Evolutionary conservation across 2,888 invertebrate species (phyloP), one percentile per base, ranked within the genome.

Genomic region (Eupithecia subumbrata): DNA sequence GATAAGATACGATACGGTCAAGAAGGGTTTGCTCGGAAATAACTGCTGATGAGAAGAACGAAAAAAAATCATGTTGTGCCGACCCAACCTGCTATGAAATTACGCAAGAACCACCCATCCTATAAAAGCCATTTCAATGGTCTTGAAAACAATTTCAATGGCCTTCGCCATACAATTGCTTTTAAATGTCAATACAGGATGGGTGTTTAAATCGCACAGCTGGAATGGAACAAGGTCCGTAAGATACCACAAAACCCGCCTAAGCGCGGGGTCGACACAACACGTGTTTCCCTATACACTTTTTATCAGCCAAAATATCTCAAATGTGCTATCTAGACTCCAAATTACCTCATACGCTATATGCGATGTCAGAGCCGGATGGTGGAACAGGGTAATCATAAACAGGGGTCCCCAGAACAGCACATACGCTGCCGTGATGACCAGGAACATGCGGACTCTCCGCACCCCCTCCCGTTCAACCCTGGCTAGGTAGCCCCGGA

Each of bases 371-470:
- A 97, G 95, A 70, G 96, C 94, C 5, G 97, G 97, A 87, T 97
- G 97, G 88, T 97, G 97, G 73, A 97, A 95, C 79, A 98, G 94
- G 3, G 98, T 98, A 83, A 98, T 97, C 82, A 98, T 96, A 92
- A 98, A 98, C 79, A 98, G 94, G 18, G 98, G 98, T 79, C 98
- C 98, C 98, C 98, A 98, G 93, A 98, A 98, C 72, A 98, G 95
- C 66, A 98, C 96, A 90, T 98, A 98, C 43, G 97, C 97, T 0
- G 97, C 97, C 0, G 97, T 97, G 87, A 98, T 97, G 84, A 98
- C 97, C 78, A 97, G 96, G 91, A 98, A 97, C 97, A 98, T 98
- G 90, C 97, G 97, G 72, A 98, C 97, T 76, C 97, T 95, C 82
- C 97, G 96, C 71, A 97, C 97, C 0, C 97, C 97, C 86, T 98